Percentiles rank a stretch among this genome's conserved stretches.
phyloP scores from a whole-genome alignment of 2,113 vertebrate genomes.

The Taurulus bubalis region DNA sequence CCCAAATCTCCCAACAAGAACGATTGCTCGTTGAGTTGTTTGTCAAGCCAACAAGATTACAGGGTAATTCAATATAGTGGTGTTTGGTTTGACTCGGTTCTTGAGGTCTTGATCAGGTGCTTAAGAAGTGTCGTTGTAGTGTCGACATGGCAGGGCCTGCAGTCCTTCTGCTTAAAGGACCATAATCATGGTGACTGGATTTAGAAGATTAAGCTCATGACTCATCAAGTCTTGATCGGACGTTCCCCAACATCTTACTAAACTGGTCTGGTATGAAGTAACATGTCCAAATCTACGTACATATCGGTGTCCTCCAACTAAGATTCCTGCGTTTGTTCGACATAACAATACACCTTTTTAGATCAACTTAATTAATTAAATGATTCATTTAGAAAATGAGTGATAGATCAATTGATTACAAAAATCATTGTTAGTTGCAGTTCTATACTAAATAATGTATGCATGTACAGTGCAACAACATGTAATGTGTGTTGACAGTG shows the following conservation, averaged over 20 bases:
- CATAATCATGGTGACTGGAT: constrained; percentile 69
- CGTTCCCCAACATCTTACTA: constrained; percentile 27
- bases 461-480: not conserved
- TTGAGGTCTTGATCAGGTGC: constrained; percentile 9
- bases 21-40: too few species aligned
- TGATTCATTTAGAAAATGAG: not conserved
- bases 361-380: not conserved
- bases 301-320: not conserved
- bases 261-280: constrained; percentile 20
- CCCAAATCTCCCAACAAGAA: not conserved
- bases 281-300: not conserved
- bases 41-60: too few species aligned
- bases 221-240: constrained; percentile 60
- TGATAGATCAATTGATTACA: not conserved
- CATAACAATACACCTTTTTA: not conserved
- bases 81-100: not conserved
- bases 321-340: not conserved
- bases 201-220: constrained; percentile 77
- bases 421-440: not conserved
- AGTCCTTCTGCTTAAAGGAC: constrained; percentile 39
- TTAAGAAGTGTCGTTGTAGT: constrained; percentile 1
- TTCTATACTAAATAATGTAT: not conserved
- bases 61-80: not conserved
- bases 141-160: constrained; percentile 10
- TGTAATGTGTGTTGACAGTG: not conserved